phyloP scores from a whole-genome alignment of 1,140 invertebrate species.

The Plectus sambesii region DNA sequence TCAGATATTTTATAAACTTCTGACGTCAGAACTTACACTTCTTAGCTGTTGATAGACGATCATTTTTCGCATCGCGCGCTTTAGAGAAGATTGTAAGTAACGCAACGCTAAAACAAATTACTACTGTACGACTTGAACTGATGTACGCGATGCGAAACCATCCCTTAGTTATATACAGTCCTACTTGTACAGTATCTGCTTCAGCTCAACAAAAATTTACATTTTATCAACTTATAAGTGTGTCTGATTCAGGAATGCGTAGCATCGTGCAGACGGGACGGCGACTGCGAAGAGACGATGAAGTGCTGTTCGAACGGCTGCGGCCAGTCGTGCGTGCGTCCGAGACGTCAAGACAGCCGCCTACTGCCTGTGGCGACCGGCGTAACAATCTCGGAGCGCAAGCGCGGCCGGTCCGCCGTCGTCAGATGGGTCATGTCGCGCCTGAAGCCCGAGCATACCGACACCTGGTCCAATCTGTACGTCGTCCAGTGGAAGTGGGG shows the following conservation, averaged over 20 bases:
- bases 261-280: constrained; percentile 32
- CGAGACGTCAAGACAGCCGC: constrained; percentile 18
- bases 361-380: constrained; percentile 32
- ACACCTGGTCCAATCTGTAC: constrained; percentile 36
- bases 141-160: too few relatives aligned
- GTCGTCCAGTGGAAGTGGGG: constrained; percentile 41
- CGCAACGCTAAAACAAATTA: too few relatives aligned
- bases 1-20: too few relatives aligned
- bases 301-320: constrained; percentile 35
- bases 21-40: too few relatives aligned
- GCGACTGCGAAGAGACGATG: constrained; percentile 32
- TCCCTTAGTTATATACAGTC: too few relatives aligned
- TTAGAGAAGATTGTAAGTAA: too few relatives aligned
- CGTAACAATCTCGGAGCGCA: constrained; percentile 34
- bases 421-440: constrained; percentile 36
- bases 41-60: too few relatives aligned
- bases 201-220: too few relatives aligned
- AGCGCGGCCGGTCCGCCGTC: constrained; percentile 37
- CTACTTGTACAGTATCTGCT: too few relatives aligned
- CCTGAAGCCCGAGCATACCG: constrained; percentile 26
- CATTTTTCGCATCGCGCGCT: too few relatives aligned
- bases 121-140: too few relatives aligned
- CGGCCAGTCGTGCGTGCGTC: constrained; percentile 26
- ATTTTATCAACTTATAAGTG: too few relatives aligned
- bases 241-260: constrained; percentile 31